Evolutionary conservation across 2,797 vertebrate genomes (phyloP).

Genomic region (Peromyscus nudipes): DNA sequence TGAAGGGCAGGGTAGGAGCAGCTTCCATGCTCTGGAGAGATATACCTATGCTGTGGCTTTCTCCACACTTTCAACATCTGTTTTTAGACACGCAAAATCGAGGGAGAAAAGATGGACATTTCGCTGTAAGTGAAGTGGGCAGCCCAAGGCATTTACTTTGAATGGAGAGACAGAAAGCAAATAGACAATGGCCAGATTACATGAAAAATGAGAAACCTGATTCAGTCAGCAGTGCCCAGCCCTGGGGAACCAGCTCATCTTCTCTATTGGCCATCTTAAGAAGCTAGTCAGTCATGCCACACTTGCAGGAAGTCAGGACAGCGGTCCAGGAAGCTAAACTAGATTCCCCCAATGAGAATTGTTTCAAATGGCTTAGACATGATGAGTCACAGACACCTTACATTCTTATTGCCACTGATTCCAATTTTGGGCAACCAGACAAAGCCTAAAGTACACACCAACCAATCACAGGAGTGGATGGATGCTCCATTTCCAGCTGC

Average conservation of each 20-base stretch:
- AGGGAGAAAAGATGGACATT: not conserved
- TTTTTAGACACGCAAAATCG: not conserved
- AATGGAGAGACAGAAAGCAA: not conserved
- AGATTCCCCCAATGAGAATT: not conserved
- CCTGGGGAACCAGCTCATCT: not conserved
- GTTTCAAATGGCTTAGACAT: not conserved
- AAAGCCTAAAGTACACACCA: not conserved
- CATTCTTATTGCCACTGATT: not conserved
- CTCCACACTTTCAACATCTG: not conserved
- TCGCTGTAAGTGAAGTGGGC: not conserved
- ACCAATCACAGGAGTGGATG: not conserved
- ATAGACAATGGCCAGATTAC: not conserved
- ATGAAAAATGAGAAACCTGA: not conserved
- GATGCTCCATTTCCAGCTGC: not conserved
- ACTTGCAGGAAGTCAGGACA: not conserved
- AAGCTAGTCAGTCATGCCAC: not conserved
- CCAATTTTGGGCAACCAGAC: not conserved
- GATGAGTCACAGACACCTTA: not conserved
- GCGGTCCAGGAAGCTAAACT: not conserved
- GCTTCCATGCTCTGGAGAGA: not conserved
- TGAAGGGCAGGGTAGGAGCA: rapidly evolving
- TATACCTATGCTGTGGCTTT: not conserved
- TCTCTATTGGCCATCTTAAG: not conserved
- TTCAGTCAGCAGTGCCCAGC: not conserved
- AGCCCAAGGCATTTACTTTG: not conserved